phyloP scores from a whole-genome alignment of 2,797 vertebrate genomes.

The Melanotaenia nigrans region DNA sequence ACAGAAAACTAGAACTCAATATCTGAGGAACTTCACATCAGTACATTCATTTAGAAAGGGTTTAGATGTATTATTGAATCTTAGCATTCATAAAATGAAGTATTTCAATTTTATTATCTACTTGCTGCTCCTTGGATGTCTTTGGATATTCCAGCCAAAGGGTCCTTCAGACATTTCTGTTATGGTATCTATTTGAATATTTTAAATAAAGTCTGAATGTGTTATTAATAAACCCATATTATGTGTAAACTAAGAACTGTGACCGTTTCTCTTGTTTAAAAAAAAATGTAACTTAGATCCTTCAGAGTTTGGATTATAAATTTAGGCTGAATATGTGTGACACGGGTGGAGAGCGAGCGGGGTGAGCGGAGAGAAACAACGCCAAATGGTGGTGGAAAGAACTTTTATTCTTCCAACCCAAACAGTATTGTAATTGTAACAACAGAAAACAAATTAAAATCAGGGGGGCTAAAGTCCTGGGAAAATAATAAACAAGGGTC shows the following conservation, averaged over 20 bases:
- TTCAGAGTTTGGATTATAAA: too few relatives aligned
- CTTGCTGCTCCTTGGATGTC: constrained; percentile 20
- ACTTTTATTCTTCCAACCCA: too few relatives aligned
- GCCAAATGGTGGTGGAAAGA: too few relatives aligned
- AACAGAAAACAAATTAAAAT: too few relatives aligned
- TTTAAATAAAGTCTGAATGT: constrained; percentile 8
- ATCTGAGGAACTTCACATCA: constrained; percentile 50
- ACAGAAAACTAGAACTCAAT: constrained; percentile 56
- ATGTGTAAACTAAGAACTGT: background rate
- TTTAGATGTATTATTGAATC: constrained; percentile 42
- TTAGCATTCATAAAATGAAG: constrained; percentile 50
- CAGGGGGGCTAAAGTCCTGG: too few relatives aligned
- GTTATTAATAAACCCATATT: constrained; percentile 5
- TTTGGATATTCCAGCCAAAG: constrained; percentile 17
- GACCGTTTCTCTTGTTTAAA: background rate
- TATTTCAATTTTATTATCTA: constrained; percentile 42
- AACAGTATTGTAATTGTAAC: too few relatives aligned
- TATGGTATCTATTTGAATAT: constrained; percentile 11
- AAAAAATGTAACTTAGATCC: background rate
- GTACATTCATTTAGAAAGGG: constrained; percentile 48
- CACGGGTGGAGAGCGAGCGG: too few relatives aligned
- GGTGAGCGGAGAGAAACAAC: too few relatives aligned
- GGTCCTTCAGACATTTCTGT: constrained; percentile 4
- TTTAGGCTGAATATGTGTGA: too few relatives aligned
- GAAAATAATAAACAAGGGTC: too few relatives aligned